Base-by-base conservation (phyloP, 2,888 invertebrate genomes). In the Hydrotaea diabolus region DNA sequence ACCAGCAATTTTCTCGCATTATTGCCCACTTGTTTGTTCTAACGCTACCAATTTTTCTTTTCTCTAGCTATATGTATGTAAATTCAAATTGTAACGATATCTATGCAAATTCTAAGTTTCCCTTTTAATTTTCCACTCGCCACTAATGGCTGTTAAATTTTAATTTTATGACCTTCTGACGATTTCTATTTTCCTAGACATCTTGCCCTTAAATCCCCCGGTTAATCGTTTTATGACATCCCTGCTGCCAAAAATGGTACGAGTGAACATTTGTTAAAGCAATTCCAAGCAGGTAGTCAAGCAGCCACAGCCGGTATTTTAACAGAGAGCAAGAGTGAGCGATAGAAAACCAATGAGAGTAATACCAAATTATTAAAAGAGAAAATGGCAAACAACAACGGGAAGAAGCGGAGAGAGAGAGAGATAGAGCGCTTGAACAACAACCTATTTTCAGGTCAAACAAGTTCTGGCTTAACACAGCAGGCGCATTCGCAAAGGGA, bases 401-500 rank as follows among this genome's bases (percentile, higher is more conserved):
- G n/a, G n/a, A n/a, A n/a, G n/a, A n/a, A n/a, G n/a, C n/a, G n/a
- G n/a, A n/a, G n/a, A 64, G 19, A 73, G 46, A 55, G 55, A 36
- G 0, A 71, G 11, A 77, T 19, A 46, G 64, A 23, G 74, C 13
- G 23, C 46, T 23, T 49, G 26, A 74, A 57, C 57, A 82, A 62
- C 57, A 74, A 80, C 57, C 66, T 31, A 77, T 76, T 80, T 86
- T 86, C 86, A 87, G 80, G 87, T 87, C 85, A 86, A 86, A 88
- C 87, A 78, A 82, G 86, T 87, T 88, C 83, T 86, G 64, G 59
- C 66, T 62, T 59, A 69, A 53, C 80, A 81, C 75, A 82, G 74
- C 80, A 78, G 82, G 76, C 82, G 86, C 87, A 88, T 87, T 88
- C 86, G 85, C 85, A 81, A 86, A 88, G 87, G 86, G 86, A 86